These are phyloP conservation scores for Drosophila santomea DNA, from an alignment of 1,140 invertebrate species.

Conservation along the genomic window DNA sequence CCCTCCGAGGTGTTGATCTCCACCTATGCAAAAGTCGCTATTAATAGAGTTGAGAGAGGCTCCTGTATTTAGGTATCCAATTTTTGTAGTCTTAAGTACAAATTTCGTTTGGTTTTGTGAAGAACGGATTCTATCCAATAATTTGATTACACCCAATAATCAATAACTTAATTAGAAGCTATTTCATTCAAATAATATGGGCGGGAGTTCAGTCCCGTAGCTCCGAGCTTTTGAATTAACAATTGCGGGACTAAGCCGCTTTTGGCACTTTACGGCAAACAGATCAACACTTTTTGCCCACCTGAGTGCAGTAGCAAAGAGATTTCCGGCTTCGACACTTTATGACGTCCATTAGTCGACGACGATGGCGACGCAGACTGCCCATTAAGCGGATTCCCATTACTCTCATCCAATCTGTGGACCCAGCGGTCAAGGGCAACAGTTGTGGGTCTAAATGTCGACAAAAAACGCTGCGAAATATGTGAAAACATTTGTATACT, in stretches of 20 bases:
- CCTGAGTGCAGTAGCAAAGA: constrained; percentile 23
- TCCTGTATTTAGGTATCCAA: too few relatives aligned
- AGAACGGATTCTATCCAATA: too few relatives aligned
- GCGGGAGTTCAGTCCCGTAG: neutral
- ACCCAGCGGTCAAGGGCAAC: constrained; percentile 7
- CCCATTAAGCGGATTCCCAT: constrained; percentile 55
- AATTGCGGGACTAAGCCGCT: constrained; percentile 30
- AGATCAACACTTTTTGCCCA: constrained; percentile 35
- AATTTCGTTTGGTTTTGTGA: too few relatives aligned
- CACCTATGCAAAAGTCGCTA: neutral
- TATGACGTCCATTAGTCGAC: constrained; percentile 48
- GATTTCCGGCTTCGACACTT: constrained; percentile 33
- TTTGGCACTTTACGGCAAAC: constrained; percentile 26
- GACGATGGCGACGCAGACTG: constrained; percentile 23
- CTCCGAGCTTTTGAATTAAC: constrained; percentile 7
- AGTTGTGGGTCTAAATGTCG: constrained; percentile 5
- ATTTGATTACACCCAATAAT: too few relatives aligned
- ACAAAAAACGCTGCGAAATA: constrained; percentile 19
- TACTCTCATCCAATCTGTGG: constrained; percentile 55
- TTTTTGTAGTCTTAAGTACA: too few relatives aligned
- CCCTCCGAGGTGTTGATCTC: constrained; percentile 26
- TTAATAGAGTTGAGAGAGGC: too few relatives aligned
- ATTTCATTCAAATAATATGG: neutral
- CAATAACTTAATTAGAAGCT: too few relatives aligned
- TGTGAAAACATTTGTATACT: constrained; percentile 3